Evolutionary conservation across 2,888 invertebrate species (phyloP), one percentile per base, ranked within the genome.

Genomic region (Dasypogon diadema): DNA sequence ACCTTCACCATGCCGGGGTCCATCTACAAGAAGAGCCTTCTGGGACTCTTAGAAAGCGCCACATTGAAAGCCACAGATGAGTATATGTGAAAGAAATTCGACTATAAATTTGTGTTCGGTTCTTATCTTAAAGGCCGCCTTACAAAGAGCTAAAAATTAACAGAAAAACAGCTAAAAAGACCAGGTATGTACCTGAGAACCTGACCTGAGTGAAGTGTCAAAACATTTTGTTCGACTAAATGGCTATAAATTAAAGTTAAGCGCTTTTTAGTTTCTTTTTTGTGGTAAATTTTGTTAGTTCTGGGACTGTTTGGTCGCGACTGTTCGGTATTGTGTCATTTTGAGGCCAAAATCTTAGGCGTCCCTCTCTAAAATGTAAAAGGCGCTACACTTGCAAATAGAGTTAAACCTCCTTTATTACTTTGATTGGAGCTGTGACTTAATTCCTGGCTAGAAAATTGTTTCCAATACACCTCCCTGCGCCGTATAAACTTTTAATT

Each of bases 191-290:
- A 34, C 16, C 24, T 42, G 56, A 56, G 56, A 77, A 65, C 76
- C 70, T 75, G 78, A 70, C 74, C 77, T 58, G 55, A 58, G 77
- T 79, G 79, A 80, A 80, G 81, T 81, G 81, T 81, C 81, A 82
- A 82, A 82, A 81, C 82, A 81, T 81, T 82, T 82, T 82, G 81
- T 81, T 80, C 79, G 77, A 80, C 81, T 81, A 82, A 82, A 82
- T 80, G 81, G 80, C 79, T 79, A 81, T 81, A 82, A 81, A 81
- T 81, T 81, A 79, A 77, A 78, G 70, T 54, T 54, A 54, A 54
- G 76, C 76, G 79, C 79, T 79, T 74, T 78, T 74, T 51, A 30
- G 21, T 73, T 58, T 48, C n/a, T 54, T 54, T 76, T 75, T 70
- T 21, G 14, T 54, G 70, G 54, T 70, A 70, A 70, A 54, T 26